Base-by-base conservation (phyloP, 2,113 vertebrate species). In the Petroica traversi region DNA sequence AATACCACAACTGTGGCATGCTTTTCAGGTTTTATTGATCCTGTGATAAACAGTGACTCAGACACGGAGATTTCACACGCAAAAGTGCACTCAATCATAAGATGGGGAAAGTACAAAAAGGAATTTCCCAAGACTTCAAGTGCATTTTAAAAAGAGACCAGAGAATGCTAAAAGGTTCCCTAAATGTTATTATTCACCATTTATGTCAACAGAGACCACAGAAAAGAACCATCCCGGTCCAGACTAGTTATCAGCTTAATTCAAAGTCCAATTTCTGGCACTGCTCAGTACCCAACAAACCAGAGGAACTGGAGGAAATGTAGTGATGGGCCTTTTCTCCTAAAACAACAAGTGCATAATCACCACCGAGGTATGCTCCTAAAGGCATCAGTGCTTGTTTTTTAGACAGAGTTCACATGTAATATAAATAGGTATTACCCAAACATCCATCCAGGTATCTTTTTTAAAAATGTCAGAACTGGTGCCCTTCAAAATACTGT, bases 1-100 rank as follows among this genome's bases (percentile, higher is more conserved):
- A 91, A 43, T 55, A 85, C 12, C 24, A 58, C 36, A 91, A 23
- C 0, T 41, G 13, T 40, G 51, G 26, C 63, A 72, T 7, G 48
- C 82, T 92, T 96, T 95, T 89, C 81, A 94, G 93, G 91, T 94
- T 96, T 93, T 83, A 81, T 69, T 80, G 59, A 58, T 80, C 63
- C 55, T 74, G 38, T 79, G 41, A 61, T 61, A 78, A 92, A 64
- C 1, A 66, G 66, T 68, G 62, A 91, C 54, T 88, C 77, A 93
- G 49, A 64, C 19, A 55, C 28, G 46, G 23, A 85, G 19, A 79
- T 9, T 86, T 91, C 48, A 52, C 74, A 76, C 12, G 52, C 43
- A 89, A 79, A 33, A 55, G 14, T 49, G 49, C 45, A 57, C 54
- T 88, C 54, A 54, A 41, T 77, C 72, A 8, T 64, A 88, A 91